Evolutionary conservation across 2,113 vertebrate species (phyloP), one percentile per base, ranked within the genome.

Genomic region (Morone chrysops): DNA sequence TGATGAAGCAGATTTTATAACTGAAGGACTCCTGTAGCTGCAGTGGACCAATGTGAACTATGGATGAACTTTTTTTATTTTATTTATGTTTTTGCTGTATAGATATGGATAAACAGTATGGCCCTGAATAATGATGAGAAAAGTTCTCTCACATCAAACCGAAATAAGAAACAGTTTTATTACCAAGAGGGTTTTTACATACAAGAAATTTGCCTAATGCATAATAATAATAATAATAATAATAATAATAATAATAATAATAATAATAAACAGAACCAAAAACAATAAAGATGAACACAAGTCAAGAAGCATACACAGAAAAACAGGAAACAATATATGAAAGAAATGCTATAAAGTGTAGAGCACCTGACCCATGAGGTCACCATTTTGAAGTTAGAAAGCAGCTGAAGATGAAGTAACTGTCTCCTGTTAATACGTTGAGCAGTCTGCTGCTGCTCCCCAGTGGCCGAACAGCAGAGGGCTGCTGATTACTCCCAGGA

Each of bases 381-480:
- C 25, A 70, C 2, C 4, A 1, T 7, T 41, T 13, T 54, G 31
- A 45, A 66, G 43, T 45, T 5, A 57, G 10, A 53, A 3, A 53
- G n/a, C 72, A 70, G 45, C 43, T 18, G 48, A 18, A 31, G n/a
- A 14, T 74, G 14, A 14, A 48, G 6, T 43, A n/a, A n/a, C 36
- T 16, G 0, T 8, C 22, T 38, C 16, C 2, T 2, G 7, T 54
- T 20, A 6, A 41, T n/a, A 6, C 43, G 2, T 10, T 7, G 57
- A 47, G 17, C 45, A 40, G 48, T 47, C 8, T 47, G 25, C 70
- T 86, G 67, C 77, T 88, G 83, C 81, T 59, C 73, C 67, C 81
- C 53, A 85, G 90, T 85, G 84, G 82, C 56, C 75, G 60, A 75
- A 73, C 67, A 84, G 8, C n/a, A 48, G 57, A 80, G 45, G 22